phyloP scores from a whole-genome alignment of 2,888 invertebrate genomes.

The Petrolisthes manimaculis region DNA sequence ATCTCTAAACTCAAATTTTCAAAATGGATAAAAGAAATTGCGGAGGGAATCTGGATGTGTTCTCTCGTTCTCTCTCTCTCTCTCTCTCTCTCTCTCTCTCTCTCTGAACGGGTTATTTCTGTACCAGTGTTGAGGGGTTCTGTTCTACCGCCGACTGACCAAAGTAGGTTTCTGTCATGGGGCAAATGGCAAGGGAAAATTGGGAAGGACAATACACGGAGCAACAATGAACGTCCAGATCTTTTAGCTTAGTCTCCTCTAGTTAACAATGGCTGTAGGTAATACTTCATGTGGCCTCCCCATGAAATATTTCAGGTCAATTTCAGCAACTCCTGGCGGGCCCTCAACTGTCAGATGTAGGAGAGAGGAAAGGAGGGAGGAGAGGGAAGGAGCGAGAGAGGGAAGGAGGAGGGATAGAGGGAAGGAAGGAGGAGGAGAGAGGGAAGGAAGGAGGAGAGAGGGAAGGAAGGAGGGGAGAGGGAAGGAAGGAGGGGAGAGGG shows the following conservation, averaged over 20 bases:
- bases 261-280: slow-evolving; percentile 49
- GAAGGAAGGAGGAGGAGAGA: not conserved
- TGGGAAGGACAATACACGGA: not conserved
- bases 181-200: not conserved
- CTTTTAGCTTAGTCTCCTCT: slow-evolving; percentile 31
- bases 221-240: not conserved
- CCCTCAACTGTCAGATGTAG: not conserved
- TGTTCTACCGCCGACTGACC: no score
- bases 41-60: no score
- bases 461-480: not conserved
- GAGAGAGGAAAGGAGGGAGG: no score
- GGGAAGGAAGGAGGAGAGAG: not conserved
- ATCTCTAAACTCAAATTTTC: not conserved
- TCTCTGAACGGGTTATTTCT: no score
- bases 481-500: not conserved
- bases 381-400: not conserved
- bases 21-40: not conserved
- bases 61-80: not conserved
- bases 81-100: slow-evolving; percentile 1
- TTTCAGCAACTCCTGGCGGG: slow-evolving; percentile 33
- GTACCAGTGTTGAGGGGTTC: no score
- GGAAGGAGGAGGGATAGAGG: not conserved
- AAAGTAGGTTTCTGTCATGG: not conserved
- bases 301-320: slow-evolving; percentile 56
- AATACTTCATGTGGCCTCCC: slow-evolving; percentile 50